phyloP scores from a whole-genome alignment of 2,888 invertebrate species.

The Dilophus febrilis region DNA sequence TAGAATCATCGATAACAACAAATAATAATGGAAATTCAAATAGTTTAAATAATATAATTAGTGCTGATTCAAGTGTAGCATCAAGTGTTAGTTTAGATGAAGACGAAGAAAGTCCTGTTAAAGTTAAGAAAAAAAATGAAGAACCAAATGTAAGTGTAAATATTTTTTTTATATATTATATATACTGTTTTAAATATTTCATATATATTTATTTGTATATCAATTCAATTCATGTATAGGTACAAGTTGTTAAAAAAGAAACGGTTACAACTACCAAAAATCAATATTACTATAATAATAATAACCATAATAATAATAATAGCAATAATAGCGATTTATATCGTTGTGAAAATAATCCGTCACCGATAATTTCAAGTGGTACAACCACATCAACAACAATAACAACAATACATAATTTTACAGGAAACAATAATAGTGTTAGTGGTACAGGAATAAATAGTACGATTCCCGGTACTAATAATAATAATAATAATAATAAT shows the following conservation, averaged over 20 bases:
- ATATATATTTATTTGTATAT: no score
- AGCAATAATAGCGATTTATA: slow-evolving; percentile 22
- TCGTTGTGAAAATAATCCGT: slow-evolving; percentile 11
- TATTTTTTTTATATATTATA: background rate
- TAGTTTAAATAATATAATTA: slow-evolving; percentile 30
- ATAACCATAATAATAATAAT: no score
- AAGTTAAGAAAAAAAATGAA: slow-evolving; percentile 28
- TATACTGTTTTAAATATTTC: background rate
- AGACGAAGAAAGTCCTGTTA: slow-evolving; percentile 26
- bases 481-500: no score
- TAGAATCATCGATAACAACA: slow-evolving; percentile 28
- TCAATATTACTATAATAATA: slow-evolving; percentile 16
- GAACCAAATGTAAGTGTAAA: slow-evolving; percentile 20
- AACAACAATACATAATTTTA: background rate
- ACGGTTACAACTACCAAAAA: slow-evolving; percentile 28
- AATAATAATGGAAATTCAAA: slow-evolving; percentile 27
- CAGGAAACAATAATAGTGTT: background rate
- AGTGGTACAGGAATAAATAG: background rate
- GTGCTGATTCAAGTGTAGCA: slow-evolving; percentile 33
- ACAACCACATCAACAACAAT: slow-evolving; percentile 3
- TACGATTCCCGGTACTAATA: no score
- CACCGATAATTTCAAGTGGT: slow-evolving; percentile 3
- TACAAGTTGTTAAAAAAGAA: slow-evolving; percentile 27
- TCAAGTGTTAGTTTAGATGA: slow-evolving; percentile 31
- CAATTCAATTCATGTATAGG: no score